phyloP scores from a whole-genome alignment of 2,888 invertebrate genomes.

The Agriopis marginaria region DNA sequence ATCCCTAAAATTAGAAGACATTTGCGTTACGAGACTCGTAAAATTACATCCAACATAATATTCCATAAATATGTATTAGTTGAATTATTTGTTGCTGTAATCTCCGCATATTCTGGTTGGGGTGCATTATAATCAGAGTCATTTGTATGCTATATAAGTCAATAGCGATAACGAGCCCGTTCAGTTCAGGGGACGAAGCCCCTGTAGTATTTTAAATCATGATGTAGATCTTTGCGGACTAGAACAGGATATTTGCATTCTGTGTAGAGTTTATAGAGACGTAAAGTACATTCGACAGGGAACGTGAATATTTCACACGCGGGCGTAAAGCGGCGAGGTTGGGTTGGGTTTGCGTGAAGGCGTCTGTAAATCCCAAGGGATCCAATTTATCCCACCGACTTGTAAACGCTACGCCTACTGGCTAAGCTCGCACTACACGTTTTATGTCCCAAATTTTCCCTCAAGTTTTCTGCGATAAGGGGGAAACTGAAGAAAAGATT shows the following conservation, averaged over 20 bases:
- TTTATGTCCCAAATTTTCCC: constrained; percentile 66
- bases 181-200: constrained; percentile 31
- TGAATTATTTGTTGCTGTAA: constrained; percentile 33
- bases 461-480: constrained; percentile 65
- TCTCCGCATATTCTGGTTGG: constrained; percentile 36
- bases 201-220: constrained; percentile 41
- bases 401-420: constrained; percentile 68
- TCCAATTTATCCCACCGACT: constrained; percentile 76
- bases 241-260: constrained; percentile 46
- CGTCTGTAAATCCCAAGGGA: constrained; percentile 75
- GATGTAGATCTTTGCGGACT: constrained; percentile 40
- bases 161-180: constrained; percentile 41
- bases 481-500: constrained; percentile 57
- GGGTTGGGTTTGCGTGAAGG: constrained; percentile 62
- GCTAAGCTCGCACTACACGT: constrained; percentile 66
- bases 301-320: constrained; percentile 73
- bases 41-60: constrained; percentile 32
- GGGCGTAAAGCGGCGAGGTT: constrained; percentile 61
- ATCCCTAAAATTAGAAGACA: constrained; percentile 46
- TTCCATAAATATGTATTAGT: constrained; percentile 34
- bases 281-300: constrained; percentile 62
- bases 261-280: constrained; percentile 46
- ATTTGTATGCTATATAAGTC: constrained; percentile 47
- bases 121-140: constrained; percentile 45
- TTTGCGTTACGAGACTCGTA: constrained; percentile 39